Base-by-base conservation (phyloP, 1,140 invertebrate genomes). In the Drosophila kurseongensis region DNA sequence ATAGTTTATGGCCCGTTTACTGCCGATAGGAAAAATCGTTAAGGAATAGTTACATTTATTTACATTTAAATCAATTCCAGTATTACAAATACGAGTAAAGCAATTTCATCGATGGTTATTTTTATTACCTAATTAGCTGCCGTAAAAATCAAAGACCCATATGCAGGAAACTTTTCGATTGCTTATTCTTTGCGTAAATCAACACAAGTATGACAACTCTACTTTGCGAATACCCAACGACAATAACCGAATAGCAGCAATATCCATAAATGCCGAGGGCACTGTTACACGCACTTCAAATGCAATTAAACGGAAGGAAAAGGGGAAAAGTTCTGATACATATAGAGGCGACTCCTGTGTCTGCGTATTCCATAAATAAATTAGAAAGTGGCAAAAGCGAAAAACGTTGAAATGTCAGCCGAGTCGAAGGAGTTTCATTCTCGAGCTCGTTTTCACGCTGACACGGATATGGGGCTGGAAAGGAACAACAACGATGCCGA, bases 331-430 rank as follows among this genome's bases (percentile, higher is more conserved):
- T 35, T 38, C 36, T 41, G 59, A 36, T 36, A 35, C 48, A 12
- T 61, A 32, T 32, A 42, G 32, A 35, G 9, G 47, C 7, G 27
- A 54, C 35, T 57, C 29, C 10, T 2, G 51, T 55, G 16, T 61
- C 47, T 57, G 62, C 78, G 77, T 84, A 61, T 60, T 69, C 84
- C 74, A 89, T 89, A 89, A 89, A 89, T 89, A 89, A 83, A 88
- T 89, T 88, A 89, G 80, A 89, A 89, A 89, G 77, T 84, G 71
- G 77, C 54, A 68, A 88, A 74, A 75, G 76, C 66, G 83, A 75
- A 82, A 82, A 84, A 68, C 77, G 65, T 55, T 80, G 32, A 78
- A 78, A 78, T 78, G 80, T 68, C 85, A 65, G 63, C 36, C 32
- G 9, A 66, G 59, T 62, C 56, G 12, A 60, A 13, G 29, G 38